Evolutionary conservation across 1,140 invertebrate species (phyloP).

Genomic region (Saccostrea cuccullata): DNA sequence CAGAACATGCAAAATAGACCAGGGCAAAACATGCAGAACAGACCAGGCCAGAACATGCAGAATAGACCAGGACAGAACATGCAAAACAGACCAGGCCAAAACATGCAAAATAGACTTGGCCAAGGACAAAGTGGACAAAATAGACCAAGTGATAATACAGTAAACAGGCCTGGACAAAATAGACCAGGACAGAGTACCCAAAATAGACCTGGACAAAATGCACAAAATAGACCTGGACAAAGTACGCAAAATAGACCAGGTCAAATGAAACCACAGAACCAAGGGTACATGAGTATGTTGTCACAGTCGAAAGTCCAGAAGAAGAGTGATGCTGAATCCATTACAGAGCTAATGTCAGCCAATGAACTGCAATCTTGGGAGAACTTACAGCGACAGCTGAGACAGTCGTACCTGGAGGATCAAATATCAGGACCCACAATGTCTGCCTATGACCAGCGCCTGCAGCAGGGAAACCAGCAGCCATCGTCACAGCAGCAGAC

Average conservation of each 20-base stretch:
- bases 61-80: background rate
- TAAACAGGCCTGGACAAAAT: background rate
- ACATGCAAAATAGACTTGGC: background rate
- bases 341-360: background rate
- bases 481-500: background rate
- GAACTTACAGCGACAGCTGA: background rate
- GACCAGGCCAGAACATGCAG: too few relatives aligned
- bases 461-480: background rate
- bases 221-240: background rate
- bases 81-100: background rate
- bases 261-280: background rate
- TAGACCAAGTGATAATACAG: background rate
- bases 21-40: too few relatives aligned
- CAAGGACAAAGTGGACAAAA: background rate
- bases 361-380: conserved; percentile 21
- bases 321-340: background rate
- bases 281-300: background rate
- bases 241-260: background rate
- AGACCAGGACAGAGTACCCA: background rate
- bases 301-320: background rate
- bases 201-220: background rate
- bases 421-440: conserved; percentile 14
- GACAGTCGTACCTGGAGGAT: conserved; percentile 9
- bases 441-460: conserved; percentile 15
- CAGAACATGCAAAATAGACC: background rate